phyloP scores from a whole-genome alignment of 2,888 invertebrate genomes.

The Tinea pellionella region DNA sequence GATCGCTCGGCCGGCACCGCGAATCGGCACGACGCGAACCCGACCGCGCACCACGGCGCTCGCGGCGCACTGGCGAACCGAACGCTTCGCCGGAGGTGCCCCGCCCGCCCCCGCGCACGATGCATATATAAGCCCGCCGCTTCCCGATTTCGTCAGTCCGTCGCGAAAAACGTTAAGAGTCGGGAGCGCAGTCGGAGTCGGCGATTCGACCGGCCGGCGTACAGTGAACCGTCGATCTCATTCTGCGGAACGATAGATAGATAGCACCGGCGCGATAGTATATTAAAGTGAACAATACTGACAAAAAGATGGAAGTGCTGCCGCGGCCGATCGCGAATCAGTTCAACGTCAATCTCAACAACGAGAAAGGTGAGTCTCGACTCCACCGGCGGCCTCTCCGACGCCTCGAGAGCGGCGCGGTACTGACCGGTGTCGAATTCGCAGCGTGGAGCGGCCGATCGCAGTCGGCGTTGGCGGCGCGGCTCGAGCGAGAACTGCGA shows the following conservation, averaged over 20 bases:
- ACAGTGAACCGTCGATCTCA: conserved; percentile 58
- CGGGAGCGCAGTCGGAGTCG: neutral
- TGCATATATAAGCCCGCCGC: conserved; percentile 54
- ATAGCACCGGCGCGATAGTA: conserved; percentile 17
- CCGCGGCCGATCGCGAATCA: conserved; percentile 81
- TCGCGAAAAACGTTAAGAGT: conserved; percentile 45
- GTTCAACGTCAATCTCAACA: conserved; percentile 81
- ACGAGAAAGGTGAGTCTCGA: conserved; percentile 76
- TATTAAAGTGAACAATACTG: conserved; percentile 68
- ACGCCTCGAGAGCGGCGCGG: conserved; percentile 22
- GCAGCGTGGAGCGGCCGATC: neutral
- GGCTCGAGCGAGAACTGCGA: conserved; percentile 82
- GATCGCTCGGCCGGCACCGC: conserved; percentile 15
- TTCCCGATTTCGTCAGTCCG: conserved; percentile 58
- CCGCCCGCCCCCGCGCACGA: conserved; percentile 43
- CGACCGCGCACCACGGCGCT: conserved; percentile 25
- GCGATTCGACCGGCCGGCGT: neutral
- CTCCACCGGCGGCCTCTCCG: conserved; percentile 31
- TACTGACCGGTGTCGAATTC: conserved; percentile 56
- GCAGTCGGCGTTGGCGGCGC: conserved; percentile 77
- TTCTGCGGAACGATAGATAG: conserved; percentile 55
- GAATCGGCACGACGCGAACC: conserved; percentile 23
- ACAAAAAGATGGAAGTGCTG: conserved; percentile 78
- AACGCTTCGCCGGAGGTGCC: conserved; percentile 21
- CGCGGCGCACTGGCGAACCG: neutral